Evolutionary conservation across 2,888 invertebrate species (phyloP).

Genomic region (Phrixothrix hirtus): DNA sequence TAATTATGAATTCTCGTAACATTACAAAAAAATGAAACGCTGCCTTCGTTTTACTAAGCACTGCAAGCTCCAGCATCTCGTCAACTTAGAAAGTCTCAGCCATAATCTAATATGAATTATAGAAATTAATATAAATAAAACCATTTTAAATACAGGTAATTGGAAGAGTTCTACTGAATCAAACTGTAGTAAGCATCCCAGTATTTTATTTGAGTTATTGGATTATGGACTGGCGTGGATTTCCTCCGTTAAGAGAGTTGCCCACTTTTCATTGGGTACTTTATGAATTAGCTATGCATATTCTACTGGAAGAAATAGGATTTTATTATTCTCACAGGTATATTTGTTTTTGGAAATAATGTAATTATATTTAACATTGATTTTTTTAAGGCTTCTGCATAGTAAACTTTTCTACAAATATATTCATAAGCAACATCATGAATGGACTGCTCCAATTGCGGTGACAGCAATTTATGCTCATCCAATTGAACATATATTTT

Average conservation of each 20-base stretch:
- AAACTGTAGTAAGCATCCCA: slow-evolving; percentile 71
- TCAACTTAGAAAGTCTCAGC: no score
- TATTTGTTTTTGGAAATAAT: background rate
- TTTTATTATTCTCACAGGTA: slow-evolving; percentile 86
- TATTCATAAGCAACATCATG: slow-evolving; percentile 85
- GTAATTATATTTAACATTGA: background rate
- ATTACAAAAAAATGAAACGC: no score
- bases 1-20: no score
- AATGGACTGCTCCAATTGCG: slow-evolving; percentile 86
- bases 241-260: slow-evolving; percentile 66
- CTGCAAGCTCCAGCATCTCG: no score
- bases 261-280: slow-evolving; percentile 80
- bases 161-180: slow-evolving; percentile 72
- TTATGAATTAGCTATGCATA: slow-evolving; percentile 72
- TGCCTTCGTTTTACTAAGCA: no score
- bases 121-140: no score
- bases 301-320: slow-evolving; percentile 76
- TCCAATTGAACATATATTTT: slow-evolving; percentile 76
- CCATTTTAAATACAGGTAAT: slow-evolving; percentile 60
- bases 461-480: slow-evolving; percentile 81
- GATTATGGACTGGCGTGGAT: slow-evolving; percentile 69
- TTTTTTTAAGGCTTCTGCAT: slow-evolving; percentile 67
- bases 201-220: slow-evolving; percentile 64
- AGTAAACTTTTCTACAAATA: slow-evolving; percentile 74
- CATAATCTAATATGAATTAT: no score